phyloP scores from a whole-genome alignment of 2,888 invertebrate genomes.

The Melieria picta region DNA sequence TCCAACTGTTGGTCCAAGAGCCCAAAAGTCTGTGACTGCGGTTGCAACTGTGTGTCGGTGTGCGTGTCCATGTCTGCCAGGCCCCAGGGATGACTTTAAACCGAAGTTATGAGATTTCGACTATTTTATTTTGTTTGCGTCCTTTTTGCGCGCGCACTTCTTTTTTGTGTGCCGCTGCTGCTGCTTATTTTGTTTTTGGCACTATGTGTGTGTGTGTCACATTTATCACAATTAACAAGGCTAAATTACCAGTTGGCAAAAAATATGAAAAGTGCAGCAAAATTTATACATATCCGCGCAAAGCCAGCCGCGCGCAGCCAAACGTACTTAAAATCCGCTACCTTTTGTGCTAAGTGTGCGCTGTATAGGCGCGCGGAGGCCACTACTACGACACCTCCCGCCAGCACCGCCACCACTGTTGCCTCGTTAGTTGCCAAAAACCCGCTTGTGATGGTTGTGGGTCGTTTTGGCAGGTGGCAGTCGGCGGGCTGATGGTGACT shows the following conservation, averaged over 20 bases:
- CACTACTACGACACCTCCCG: too few relatives aligned
- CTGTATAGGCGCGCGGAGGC: too few relatives aligned
- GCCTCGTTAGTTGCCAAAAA: too few relatives aligned
- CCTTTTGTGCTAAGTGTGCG: too few relatives aligned
- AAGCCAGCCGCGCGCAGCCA: too few relatives aligned
- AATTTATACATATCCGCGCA: too few relatives aligned
- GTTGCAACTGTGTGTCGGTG: neutral
- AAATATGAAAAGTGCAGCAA: neutral
- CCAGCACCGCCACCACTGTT: too few relatives aligned
- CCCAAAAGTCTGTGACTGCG: neutral
- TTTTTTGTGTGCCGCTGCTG: neutral
- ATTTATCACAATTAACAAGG: conserved; percentile 47
- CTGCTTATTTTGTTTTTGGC: conserved; percentile 10
- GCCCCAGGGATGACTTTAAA: conserved; percentile 37
- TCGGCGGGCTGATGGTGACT: too few relatives aligned
- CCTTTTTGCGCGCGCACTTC: neutral
- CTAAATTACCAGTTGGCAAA: conserved; percentile 34
- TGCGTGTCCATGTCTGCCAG: neutral
- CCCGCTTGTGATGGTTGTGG: too few relatives aligned
- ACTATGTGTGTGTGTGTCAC: conserved; percentile 32
- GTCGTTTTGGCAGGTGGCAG: too few relatives aligned
- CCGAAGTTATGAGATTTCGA: conserved; percentile 38
- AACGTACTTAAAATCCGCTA: too few relatives aligned
- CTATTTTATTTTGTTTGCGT: conserved; percentile 20
- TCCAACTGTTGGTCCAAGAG: too few relatives aligned